Percentiles rank a stretch among this genome's conserved stretches.
Evolutionary conservation across 2,113 vertebrate genomes (phyloP).

Genomic region (Notothenia coriiceps): DNA sequence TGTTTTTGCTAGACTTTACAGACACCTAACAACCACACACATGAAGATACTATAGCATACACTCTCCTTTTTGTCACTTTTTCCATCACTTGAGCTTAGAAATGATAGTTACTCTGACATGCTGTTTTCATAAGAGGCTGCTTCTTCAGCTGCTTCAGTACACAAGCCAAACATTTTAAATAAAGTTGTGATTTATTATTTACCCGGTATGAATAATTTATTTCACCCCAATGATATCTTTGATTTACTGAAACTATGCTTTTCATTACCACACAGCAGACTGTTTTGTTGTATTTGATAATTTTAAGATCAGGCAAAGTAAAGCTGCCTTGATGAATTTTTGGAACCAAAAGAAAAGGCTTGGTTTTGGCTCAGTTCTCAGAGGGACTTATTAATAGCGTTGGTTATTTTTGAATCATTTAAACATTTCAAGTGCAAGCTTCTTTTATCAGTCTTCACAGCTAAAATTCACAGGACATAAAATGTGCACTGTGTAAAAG

Average conservation of each 20-base stretch:
- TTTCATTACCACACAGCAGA: constrained; percentile 7
- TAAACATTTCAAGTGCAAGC: constrained; percentile 24
- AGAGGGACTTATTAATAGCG: not conserved
- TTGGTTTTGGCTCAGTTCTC: constrained; percentile 2
- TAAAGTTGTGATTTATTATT: constrained; percentile 18
- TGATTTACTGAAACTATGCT: not conserved
- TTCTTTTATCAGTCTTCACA: constrained; percentile 20
- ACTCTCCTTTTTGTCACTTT: not conserved
- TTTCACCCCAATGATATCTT: not conserved
- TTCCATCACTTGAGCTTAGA: not conserved
- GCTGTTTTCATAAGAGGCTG: not conserved
- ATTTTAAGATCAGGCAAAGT: not conserved
- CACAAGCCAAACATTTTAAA: constrained; percentile 5
- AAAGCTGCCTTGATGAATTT: not conserved
- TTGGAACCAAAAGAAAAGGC: not conserved
- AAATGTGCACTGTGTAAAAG: not conserved
- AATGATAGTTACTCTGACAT: not conserved
- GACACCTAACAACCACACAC: constrained; percentile 15
- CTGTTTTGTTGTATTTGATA: not conserved
- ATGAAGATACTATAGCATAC: too few species aligned
- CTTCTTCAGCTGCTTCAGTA: not conserved
- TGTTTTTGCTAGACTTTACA: constrained; percentile 39
- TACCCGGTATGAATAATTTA: constrained; percentile 12
- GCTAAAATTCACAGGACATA: constrained; percentile 35
- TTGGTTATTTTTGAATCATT: not conserved